Base-by-base conservation (phyloP, 2,113 vertebrate genomes). In the Fukomys damarensis region DNA sequence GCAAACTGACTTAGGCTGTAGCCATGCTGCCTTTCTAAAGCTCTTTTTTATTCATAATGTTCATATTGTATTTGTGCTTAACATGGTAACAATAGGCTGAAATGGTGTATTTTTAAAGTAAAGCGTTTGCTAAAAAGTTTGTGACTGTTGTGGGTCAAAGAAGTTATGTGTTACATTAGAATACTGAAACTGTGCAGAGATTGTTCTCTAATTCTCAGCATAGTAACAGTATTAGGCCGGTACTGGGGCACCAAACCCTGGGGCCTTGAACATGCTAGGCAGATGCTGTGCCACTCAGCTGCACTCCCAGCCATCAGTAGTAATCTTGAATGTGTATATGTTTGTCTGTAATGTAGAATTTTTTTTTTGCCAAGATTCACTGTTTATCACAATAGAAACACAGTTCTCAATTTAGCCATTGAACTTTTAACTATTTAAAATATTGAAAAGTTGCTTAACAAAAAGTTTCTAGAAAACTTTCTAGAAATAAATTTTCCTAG, bases 331-430 rank as follows among this genome's bases (percentile, higher is more conserved):
- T 80, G 68, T 92, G 10, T 65, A 35, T 83, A 65, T 91, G 41
- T 65, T 72, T 93, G 41, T 65, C 66, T 93, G 68, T 95, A 90
- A 96, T 87, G 66, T 79, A 89, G 68, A 96, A 94, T 14, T 46
- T 94, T 38, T 7, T 61, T 81, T 92, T 80, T 66, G 41, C 30
- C 49, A 56, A 74, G 28, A 68, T 56, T 91, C 38, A 38, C 9
- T 94, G 49, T 79, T 35, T 86, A 76, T 80, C 41, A 72, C 91
- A n/a, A 30, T 87, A 85, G 88, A 19, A 76, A 22, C 66, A 86
- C 26, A 70, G 32, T 65, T 92, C 22, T 85, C n/a, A 49, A n/a
- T 95, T 87, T 95, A 93, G 43, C 52, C 43, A 38, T 49, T 93
- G 56, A 91, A 63, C 59, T 94, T 87, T 93, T 66, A 95, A 83